Conservation (phyloP, 1,140 invertebrate genomes). For the Semibalanus balanoides region DNA sequence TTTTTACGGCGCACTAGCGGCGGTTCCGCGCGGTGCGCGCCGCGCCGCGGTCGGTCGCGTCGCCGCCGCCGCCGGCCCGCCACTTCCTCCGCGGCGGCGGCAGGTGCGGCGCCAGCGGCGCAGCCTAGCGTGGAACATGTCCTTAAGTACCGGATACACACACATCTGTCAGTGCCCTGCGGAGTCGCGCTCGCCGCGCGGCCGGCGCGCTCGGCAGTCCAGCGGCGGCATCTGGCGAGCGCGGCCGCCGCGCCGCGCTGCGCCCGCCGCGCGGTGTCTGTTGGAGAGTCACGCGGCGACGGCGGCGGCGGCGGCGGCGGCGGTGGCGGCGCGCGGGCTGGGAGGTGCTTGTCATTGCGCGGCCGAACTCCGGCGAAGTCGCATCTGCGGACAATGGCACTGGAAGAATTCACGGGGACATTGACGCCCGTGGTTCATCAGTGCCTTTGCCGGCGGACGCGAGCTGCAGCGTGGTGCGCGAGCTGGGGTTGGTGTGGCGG, state of each 20-base stretch:
- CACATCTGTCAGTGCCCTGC: neutral
- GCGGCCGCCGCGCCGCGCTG: too few species aligned
- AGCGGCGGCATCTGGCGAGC: too few species aligned
- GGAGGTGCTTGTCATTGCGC: too few species aligned
- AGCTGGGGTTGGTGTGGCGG: neutral
- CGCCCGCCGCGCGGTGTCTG: too few species aligned
- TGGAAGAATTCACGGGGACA: neutral
- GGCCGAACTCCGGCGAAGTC: too few species aligned
- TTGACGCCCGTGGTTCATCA: neutral
- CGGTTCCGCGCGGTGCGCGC: neutral
- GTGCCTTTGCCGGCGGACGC: neutral
- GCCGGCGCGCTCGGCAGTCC: neutral
- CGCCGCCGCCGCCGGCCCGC: too few species aligned
- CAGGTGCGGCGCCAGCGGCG: neutral
- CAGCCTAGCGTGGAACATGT: neutral
- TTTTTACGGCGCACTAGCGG: neutral
- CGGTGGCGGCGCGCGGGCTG: too few species aligned
- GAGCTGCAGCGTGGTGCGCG: neutral
- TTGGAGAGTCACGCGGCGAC: too few species aligned
- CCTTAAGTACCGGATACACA: constrained; percentile 1
- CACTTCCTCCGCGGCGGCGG: neutral
- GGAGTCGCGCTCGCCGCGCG: too few species aligned
- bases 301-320: too few species aligned
- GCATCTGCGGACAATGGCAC: neutral
- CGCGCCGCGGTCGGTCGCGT: too few species aligned